Conservation (phyloP, 2,797 vertebrate species). For the Gymnothorax reevesii region DNA sequence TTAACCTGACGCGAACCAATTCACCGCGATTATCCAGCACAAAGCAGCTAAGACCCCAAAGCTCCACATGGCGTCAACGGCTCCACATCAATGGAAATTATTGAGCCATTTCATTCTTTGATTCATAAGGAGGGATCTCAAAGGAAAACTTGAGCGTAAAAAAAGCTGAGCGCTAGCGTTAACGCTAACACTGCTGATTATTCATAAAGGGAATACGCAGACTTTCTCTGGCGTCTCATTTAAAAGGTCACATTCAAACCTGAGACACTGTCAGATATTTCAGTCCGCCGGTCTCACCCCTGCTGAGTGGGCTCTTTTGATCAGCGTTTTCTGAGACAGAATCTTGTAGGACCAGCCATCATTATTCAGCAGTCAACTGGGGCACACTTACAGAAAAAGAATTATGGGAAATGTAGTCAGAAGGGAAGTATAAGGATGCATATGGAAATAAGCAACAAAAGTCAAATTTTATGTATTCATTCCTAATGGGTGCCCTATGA, state of each 20-base stretch:
- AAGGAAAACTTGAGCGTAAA: background rate
- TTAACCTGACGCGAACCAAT: background rate
- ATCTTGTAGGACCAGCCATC: background rate
- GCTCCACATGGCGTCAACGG: background rate
- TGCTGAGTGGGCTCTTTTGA: background rate
- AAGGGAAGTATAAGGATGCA: background rate
- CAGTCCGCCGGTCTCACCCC: background rate
- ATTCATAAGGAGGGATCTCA: background rate
- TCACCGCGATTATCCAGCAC: background rate
- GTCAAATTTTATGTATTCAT: background rate
- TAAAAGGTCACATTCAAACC: background rate
- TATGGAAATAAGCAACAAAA: background rate
- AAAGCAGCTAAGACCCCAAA: background rate
- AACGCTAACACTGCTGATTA: background rate
- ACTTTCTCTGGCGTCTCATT: background rate
- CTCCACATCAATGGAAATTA: background rate
- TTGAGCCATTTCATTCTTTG: background rate
- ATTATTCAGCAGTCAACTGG: background rate
- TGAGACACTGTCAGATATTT: background rate
- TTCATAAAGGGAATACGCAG: background rate
- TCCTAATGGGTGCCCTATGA: background rate
- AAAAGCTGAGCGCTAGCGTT: background rate
- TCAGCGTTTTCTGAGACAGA: background rate
- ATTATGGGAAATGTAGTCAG: background rate
- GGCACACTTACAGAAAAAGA: background rate